Evolutionary conservation across 2,888 invertebrate genomes (phyloP), one percentile per base, ranked within the genome.

Genomic region (Taphrorychus bicolor): DNA sequence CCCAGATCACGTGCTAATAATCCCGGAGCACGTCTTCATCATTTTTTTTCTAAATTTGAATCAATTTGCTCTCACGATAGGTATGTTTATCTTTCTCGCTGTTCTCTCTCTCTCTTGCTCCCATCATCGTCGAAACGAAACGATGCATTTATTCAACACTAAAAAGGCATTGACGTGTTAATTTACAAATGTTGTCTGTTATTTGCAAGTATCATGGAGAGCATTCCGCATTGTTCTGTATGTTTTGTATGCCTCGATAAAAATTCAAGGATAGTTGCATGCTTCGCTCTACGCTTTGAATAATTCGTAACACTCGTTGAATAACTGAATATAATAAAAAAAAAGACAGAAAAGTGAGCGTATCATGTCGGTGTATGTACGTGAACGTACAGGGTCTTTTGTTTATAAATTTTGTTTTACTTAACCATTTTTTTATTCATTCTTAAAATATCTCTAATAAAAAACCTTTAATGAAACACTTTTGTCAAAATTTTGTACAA

Each of bases 121-220:
- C n/a, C n/a, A n/a, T n/a, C n/a, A n/a, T n/a, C n/a, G n/a, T 51
- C 19, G 11, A 7, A 51, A 51, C 19, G 19, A 51, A 18, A 11
- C 5, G 51, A 21, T 53, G 53, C 53, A 53, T 53, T 53, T 53
- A 53, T 53, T 22, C 53, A 21, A 7, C n/a, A 22, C 14, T 53
- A 5, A 53, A 53, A 53, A 53, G 53, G 53, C 53, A 53, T 53
- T 14, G 53, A 53, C 21, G 53, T 53, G 53, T 53, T 53, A 53
- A 53, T 53, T 53, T 53, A 53, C 24, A 22, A 21, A n/a, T 24
- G 53, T 23, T 53, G 53, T 22, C 53, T 11, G 53, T 22, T 16
- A 53, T 53, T 53, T 53, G 53, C 53, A 53, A 53, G 53, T 53
- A 53, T 53, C 53, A 53, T 53, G 53, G 11, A 9, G 51, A 18